A percentile compares a stretch with the other conserved stretches of the same genome.
phyloP scores from a whole-genome alignment of 1,140 invertebrate genomes.

The Anoplolepis gracilipes region DNA sequence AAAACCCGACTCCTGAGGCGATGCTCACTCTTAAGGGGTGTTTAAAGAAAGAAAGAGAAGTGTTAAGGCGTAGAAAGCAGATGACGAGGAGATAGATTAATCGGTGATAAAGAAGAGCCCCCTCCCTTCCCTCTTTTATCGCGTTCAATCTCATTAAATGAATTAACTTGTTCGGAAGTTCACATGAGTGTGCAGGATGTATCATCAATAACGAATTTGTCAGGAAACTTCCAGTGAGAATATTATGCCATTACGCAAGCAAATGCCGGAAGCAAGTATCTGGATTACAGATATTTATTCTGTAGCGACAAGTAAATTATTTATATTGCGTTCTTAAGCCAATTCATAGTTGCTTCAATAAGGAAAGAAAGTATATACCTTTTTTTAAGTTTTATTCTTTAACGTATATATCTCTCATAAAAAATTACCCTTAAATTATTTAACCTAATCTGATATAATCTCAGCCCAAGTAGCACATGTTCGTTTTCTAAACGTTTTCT shows the following conservation, averaged over 20 bases:
- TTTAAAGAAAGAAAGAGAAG: conserved; percentile 39
- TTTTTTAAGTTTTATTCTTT: too few relatives aligned
- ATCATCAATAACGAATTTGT: conserved; percentile 10
- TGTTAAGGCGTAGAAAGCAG: not conserved
- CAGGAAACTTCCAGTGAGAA: conserved; percentile 16
- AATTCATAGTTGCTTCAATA: too few relatives aligned
- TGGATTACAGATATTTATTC: conserved; percentile 29
- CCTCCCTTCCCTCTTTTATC: not conserved
- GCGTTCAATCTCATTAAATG: conserved; percentile 48
- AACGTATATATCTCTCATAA: too few relatives aligned
- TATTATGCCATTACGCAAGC: conserved; percentile 25
- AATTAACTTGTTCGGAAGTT: conserved; percentile 28
- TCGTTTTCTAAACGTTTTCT: too few relatives aligned
- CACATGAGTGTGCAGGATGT: not conserved
- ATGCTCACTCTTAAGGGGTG: conserved; percentile 46
- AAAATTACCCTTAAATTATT: too few relatives aligned
- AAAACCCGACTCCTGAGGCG: conserved; percentile 58
- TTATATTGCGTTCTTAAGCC: too few relatives aligned
- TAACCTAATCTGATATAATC: too few relatives aligned
- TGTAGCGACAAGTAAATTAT: too few relatives aligned
- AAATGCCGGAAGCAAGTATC: conserved; percentile 15
- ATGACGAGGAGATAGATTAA: conserved; percentile 42
- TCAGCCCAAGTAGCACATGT: too few relatives aligned
- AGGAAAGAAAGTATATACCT: too few relatives aligned
- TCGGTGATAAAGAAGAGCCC: conserved; percentile 1